phyloP scores from a whole-genome alignment of 2,888 invertebrate species.

The Philhelius pedissequus region DNA sequence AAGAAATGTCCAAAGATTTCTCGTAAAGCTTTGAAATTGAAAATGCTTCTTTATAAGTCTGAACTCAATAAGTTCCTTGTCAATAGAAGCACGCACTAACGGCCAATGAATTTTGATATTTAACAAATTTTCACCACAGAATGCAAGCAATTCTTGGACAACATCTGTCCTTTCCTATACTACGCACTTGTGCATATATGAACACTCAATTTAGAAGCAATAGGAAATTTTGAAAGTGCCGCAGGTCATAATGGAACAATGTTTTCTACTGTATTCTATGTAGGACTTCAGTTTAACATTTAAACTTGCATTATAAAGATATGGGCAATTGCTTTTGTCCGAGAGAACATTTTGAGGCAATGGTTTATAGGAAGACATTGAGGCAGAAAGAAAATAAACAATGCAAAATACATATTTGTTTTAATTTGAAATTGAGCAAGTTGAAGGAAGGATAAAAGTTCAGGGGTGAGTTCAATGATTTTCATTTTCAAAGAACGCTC shows the following conservation, averaged over 20 bases:
- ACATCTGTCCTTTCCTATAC: not conserved
- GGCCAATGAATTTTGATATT: not conserved
- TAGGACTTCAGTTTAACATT: not conserved
- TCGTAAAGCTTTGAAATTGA: not conserved
- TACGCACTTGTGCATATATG: not conserved
- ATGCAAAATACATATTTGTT: too few species aligned
- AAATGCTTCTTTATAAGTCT: not conserved
- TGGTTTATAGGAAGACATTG: too few species aligned
- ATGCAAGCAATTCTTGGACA: not conserved
- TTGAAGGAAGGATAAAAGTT: too few species aligned
- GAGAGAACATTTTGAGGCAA: not conserved
- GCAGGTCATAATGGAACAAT: not conserved
- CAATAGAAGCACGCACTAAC: not conserved
- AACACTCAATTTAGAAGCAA: not conserved
- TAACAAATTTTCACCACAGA: not conserved
- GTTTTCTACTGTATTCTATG: not conserved
- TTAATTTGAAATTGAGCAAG: too few species aligned
- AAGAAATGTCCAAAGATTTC: not conserved
- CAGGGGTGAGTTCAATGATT: too few species aligned
- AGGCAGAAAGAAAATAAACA: too few species aligned
- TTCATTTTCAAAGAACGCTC: too few species aligned
- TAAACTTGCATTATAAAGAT: not conserved
- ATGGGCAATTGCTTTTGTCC: not conserved
- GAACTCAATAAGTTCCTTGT: not conserved
- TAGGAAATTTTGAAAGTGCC: not conserved